Evolutionary conservation across 2,113 vertebrate species (phyloP).

Genomic region (Chamaea fasciata): DNA sequence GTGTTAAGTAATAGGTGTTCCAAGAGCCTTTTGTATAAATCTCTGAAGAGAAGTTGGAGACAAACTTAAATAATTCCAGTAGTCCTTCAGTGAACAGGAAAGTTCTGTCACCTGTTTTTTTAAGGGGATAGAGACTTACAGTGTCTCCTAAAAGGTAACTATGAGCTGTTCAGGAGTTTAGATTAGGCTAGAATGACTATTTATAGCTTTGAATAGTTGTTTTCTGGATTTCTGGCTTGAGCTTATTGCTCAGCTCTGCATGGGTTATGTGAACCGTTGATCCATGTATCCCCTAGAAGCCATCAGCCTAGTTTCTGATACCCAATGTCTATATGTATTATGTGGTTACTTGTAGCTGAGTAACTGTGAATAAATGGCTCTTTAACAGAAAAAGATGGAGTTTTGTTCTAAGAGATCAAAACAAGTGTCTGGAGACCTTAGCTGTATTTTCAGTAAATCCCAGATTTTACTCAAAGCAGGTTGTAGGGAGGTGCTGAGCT

Average conservation of each 20-base stretch:
- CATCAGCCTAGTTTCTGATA: background rate
- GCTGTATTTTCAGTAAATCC: background rate
- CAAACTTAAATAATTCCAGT: background rate
- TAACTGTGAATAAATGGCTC: background rate
- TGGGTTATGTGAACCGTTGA: background rate
- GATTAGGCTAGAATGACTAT: background rate
- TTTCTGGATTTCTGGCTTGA: background rate
- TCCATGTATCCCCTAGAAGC: background rate
- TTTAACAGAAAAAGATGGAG: background rate
- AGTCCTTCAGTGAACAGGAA: background rate
- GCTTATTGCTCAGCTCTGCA: background rate
- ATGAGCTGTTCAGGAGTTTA: background rate
- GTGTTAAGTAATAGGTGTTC: background rate
- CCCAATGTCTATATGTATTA: fast-evolving
- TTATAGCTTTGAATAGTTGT: background rate
- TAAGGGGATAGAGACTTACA: background rate
- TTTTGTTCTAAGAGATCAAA: background rate
- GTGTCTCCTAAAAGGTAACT: background rate
- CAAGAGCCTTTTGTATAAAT: background rate
- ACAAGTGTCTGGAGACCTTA: background rate
- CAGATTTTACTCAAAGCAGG: background rate
- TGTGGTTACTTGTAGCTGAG: background rate
- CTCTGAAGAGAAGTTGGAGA: background rate
- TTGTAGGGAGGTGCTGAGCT: background rate
- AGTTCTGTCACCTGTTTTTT: background rate